These are phyloP conservation scores for Otus scops DNA, from an alignment of 2,797 vertebrate species.

Conservation along the genomic window DNA sequence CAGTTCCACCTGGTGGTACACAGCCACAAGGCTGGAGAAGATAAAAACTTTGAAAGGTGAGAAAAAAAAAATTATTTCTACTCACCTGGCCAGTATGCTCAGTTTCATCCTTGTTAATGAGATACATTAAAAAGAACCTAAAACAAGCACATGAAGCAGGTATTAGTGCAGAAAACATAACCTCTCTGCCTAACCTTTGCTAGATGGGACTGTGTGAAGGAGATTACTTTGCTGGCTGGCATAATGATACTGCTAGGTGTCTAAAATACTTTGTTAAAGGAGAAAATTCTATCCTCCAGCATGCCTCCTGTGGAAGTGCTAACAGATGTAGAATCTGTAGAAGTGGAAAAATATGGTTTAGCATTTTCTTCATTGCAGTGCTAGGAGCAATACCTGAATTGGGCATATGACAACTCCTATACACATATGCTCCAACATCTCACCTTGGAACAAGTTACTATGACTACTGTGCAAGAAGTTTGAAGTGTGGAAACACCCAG, in stretches of 20 bases:
- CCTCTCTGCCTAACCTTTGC: background rate
- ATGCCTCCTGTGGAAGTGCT: background rate
- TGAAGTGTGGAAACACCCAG: background rate
- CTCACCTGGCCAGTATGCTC: conserved; percentile 96
- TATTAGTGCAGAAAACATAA: background rate
- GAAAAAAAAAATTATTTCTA: background rate
- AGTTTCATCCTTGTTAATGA: conserved; percentile 98
- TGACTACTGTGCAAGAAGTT: background rate
- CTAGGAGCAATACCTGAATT: background rate
- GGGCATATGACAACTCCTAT: background rate
- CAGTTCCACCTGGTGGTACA: conserved; percentile 48
- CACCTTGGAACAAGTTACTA: background rate
- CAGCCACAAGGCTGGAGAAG: background rate
- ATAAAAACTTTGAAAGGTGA: background rate
- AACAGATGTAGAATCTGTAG: background rate
- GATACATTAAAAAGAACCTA: conserved; percentile 98
- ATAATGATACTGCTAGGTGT: background rate
- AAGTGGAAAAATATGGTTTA: background rate
- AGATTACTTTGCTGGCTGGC: background rate
- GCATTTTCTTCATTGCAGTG: background rate
- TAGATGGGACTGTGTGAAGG: background rate
- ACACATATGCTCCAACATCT: background rate
- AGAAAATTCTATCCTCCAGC: background rate
- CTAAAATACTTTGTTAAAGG: background rate
- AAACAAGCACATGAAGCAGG: background rate